Base-by-base conservation (phyloP, 2,113 vertebrate genomes). In the Clupea harengus region DNA sequence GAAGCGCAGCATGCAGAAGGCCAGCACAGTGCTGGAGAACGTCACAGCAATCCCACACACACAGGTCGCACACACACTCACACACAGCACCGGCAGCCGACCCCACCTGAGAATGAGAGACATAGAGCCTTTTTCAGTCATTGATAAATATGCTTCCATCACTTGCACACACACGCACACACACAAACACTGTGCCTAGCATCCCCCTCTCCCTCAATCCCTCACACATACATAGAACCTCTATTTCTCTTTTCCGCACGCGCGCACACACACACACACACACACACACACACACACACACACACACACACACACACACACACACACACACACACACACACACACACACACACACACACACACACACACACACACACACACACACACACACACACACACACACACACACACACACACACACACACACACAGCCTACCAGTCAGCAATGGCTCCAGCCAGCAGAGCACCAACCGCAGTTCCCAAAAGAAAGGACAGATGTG, bases 381-480 rank as follows among this genome's bases (percentile, higher is more conserved):
- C 96, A 54, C 96, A 92, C 96, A 54, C 96, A 97, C 86, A 54
- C 50, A 54, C 50, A 25, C 86, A 85, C 4, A 57, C n/a, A 87
- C 86, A 82, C 50, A 81, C 46, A 88, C 88, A 13, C 0, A 64
- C 45, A 50, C 32, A 22, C n/a, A 44, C 57, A 90, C 47, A 60
- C 6, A 32, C 15, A 47, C 18, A 9, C 3, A 45, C 8, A 6
- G 13, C 97, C 94, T 95, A 99, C 98, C 98, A 99, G 95, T 99
- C 98, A 45, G 98, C 97, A 95, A 99, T 96, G 92, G 98, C 97
- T 93, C 98, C 98, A 93, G 97, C 99, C 94, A 99, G 96, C 86
- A 99, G 95, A 93, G 99, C 99, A 87, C 98, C 98, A 47, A 99
- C 97, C 93, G 99, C 99, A 93, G 98, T 97, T 90, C 98, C 98